Percentiles rank a stretch among this genome's conserved stretches.
phyloP scores from a whole-genome alignment of 2,888 invertebrate genomes.

The Drosophila pseudotakahashii region DNA sequence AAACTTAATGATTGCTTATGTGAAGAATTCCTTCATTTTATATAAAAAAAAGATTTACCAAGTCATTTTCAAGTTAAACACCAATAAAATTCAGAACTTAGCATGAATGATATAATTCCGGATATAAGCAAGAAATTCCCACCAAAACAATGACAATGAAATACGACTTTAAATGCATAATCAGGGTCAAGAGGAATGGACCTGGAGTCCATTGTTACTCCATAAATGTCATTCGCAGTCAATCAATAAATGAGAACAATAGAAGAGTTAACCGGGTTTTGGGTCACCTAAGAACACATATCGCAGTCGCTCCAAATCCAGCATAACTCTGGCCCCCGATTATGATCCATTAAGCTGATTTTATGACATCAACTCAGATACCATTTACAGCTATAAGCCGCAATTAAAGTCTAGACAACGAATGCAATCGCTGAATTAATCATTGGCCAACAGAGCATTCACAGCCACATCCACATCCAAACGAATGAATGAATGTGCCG shows the following conservation, averaged over 20 bases:
- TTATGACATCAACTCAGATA: conserved; percentile 33
- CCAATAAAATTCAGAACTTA: no score
- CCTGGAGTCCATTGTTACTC: not conserved
- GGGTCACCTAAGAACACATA: conserved; percentile 2
- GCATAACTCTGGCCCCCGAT: not conserved
- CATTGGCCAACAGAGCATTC: conserved; percentile 13
- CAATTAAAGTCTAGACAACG: conserved; percentile 35
- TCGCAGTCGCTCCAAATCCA: conserved; percentile 1
- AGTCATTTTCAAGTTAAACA: not conserved
- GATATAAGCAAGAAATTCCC: conserved; percentile 16
- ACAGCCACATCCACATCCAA: conserved; percentile 9
- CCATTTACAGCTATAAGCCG: conserved; percentile 28
- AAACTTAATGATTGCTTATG: no score
- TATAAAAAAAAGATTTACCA: not conserved
- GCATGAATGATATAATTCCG: conserved; percentile 10
- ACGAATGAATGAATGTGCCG: not conserved
- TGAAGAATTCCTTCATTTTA: no score
- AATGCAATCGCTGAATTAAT: conserved; percentile 32
- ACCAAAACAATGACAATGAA: conserved; percentile 18
- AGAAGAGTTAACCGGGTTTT: not conserved
- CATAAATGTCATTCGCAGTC: conserved; percentile 5
- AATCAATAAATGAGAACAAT: conserved; percentile 15
- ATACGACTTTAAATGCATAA: not conserved
- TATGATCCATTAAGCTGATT: conserved; percentile 6
- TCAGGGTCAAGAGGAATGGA: conserved; percentile 7